Base-by-base conservation (phyloP, 2,888 invertebrate genomes). In the Ormia ochracea region DNA sequence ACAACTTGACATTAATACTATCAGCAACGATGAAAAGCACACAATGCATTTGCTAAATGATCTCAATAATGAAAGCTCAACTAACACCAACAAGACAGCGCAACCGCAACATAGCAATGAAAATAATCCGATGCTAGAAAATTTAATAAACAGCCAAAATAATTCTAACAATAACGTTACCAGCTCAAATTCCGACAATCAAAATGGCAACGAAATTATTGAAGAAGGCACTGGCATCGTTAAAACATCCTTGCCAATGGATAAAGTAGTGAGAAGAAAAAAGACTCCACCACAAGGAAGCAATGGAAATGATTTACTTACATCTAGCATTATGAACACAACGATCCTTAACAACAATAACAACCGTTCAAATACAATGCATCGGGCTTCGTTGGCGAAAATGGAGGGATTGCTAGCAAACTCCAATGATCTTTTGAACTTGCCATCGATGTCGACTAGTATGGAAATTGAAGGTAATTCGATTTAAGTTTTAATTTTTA, bases 191-290 rank as follows among this genome's bases (percentile, higher is more conserved):
- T 83, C 83, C 77, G 89, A 89, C 85, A 88, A 89, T 86, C 89
- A 86, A 78, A 89, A 89, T 84, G 87, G 88, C 78, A 88, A 89
- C 82, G 86, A 88, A 79, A 73, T 82, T 23, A 58, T 81, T 38
- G 88, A 76, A 56, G 91, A 91, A 83, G 92, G 92, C 63, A 91
- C 90, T 56, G 91, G 91, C 41, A 90, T 93, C 61, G 92, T 94
- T 6, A 93, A 92, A 85, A 93, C 93, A 2, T 93, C 93, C 84
- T 86, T 94, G 82, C 93, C 94, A 17, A 92, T 94, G n/a, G 95
- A 94, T 79, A 94, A 94, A 91, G 94, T 94, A 2, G 83, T 90
- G 54, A 86, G 88, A 3, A 85, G 90, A 72, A 89, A 88, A 82
- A 90, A 90, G 83, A 86, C 86, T 12, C 84, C 85, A 28, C 85